A percentile compares a stretch with the other conserved stretches of the same genome.
Evolutionary conservation across 2,797 vertebrate species (phyloP).

Genomic region (Pempheris klunzingeri): DNA sequence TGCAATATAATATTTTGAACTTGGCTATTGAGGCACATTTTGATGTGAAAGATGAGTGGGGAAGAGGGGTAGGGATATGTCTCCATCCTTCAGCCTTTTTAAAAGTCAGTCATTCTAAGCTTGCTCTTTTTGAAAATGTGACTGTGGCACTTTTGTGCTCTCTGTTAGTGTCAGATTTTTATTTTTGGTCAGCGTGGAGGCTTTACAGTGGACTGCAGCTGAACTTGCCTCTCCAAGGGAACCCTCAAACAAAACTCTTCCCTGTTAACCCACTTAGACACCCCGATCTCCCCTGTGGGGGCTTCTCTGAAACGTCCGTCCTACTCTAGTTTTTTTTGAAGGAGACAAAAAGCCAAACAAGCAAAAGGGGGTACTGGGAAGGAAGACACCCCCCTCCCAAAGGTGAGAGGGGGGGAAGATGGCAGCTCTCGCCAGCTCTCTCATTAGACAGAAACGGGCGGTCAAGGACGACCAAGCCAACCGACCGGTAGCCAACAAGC

Average conservation of each 20-base stretch:
- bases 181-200: slow-evolving; percentile 52
- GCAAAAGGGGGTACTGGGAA: slow-evolving; percentile 62
- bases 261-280: slow-evolving; percentile 76
- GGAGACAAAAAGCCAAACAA: slow-evolving; percentile 62
- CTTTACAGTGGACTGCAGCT: slow-evolving; percentile 68
- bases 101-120: slow-evolving; percentile 52
- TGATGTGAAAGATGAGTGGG: slow-evolving; percentile 68
- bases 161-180: slow-evolving; percentile 53
- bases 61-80: slow-evolving; percentile 66
- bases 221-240: slow-evolving; percentile 76
- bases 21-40: slow-evolving; percentile 56
- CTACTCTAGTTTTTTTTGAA: slow-evolving; percentile 64
- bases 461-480: slow-evolving; percentile 90
- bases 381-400: slow-evolving; percentile 85
- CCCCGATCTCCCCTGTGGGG: slow-evolving; percentile 66
- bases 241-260: slow-evolving; percentile 76
- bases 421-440: slow-evolving; percentile 94
- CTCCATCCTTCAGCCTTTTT: slow-evolving; percentile 42
- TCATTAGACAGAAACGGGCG: slow-evolving; percentile 95
- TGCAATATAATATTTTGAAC: slow-evolving; percentile 59
- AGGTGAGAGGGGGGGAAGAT: slow-evolving; percentile 90
- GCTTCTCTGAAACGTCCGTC: slow-evolving; percentile 64
- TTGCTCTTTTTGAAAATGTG: slow-evolving; percentile 70
- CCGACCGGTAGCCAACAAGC: slow-evolving; percentile 89
- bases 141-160: slow-evolving; percentile 57